Conservation (phyloP, 2,888 invertebrate genomes). For the Prosopocoilus inquinatus region DNA sequence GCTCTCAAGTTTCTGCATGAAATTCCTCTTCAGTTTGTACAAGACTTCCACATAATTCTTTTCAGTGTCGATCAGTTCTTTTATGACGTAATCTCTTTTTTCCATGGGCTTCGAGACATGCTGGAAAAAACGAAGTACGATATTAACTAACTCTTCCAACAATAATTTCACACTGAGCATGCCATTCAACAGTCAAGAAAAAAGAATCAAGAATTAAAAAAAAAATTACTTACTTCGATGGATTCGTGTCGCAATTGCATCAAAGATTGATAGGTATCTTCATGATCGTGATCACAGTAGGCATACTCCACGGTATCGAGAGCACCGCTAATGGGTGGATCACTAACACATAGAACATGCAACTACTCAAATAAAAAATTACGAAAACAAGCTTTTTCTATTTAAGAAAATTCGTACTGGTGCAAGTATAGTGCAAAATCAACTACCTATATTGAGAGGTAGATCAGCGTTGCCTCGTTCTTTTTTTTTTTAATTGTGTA, state of each 20-base stretch:
- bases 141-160: not conserved
- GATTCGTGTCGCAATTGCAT: conserved; percentile 9
- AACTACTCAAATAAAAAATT: conserved; percentile 23
- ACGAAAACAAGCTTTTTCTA: conserved; percentile 4
- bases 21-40: conserved; percentile 76
- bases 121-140: not conserved
- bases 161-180: no score
- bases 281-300: conserved; percentile 62
- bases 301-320: conserved; percentile 49
- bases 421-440: no score
- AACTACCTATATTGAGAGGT: no score
- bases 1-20: conserved; percentile 69
- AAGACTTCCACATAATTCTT: conserved; percentile 94
- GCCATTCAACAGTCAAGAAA: not conserved
- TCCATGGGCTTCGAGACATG: conserved; percentile 53
- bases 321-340: conserved; percentile 35
- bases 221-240: not conserved
- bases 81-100: conserved; percentile 89
- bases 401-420: no score
- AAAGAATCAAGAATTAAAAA: not conserved
- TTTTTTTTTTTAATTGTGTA: no score
- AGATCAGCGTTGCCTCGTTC: no score
- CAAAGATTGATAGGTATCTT: conserved; percentile 20
- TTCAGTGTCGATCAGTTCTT: conserved; percentile 95
- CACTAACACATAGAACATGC: conserved; percentile 44